Evolutionary conservation across 2,888 invertebrate genomes (phyloP).

Genomic region (Drosophila ustulata): DNA sequence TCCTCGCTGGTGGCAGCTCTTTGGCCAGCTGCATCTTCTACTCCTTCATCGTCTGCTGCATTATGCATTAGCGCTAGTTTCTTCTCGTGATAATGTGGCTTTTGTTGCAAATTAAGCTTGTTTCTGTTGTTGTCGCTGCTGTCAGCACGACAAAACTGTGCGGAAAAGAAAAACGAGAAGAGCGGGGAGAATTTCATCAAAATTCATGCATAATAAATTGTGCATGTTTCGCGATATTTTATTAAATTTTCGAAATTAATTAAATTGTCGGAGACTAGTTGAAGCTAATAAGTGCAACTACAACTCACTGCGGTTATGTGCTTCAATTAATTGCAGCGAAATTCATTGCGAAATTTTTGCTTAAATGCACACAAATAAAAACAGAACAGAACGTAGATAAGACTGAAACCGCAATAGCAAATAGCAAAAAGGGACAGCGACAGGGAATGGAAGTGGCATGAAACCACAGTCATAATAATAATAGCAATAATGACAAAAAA

Average conservation of each 20-base stretch:
- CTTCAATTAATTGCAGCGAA: slow-evolving; percentile 13
- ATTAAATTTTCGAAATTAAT: slow-evolving; percentile 40
- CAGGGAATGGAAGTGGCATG: not conserved
- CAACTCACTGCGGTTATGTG: slow-evolving; percentile 28
- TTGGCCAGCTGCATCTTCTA: not conserved
- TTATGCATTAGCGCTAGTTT: slow-evolving; percentile 41
- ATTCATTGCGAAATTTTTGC: slow-evolving; percentile 34
- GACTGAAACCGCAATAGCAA: slow-evolving; percentile 37
- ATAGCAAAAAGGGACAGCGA: not conserved
- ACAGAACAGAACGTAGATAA: slow-evolving; percentile 20
- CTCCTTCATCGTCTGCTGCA: slow-evolving; percentile 5
- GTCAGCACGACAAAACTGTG: slow-evolving; percentile 56
- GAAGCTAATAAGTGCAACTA: not conserved
- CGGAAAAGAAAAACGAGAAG: not conserved
- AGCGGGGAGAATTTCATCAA: slow-evolving; percentile 31
- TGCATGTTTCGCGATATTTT: slow-evolving; percentile 27
- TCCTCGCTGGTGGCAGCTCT: not conserved
- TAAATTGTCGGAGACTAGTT: slow-evolving; percentile 11
- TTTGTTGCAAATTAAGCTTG: slow-evolving; percentile 27
- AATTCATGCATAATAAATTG: slow-evolving; percentile 33
- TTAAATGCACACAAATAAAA: slow-evolving; percentile 29
- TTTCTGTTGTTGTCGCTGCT: slow-evolving; percentile 37
- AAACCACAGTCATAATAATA: slow-evolving; percentile 20
- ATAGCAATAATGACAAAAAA: not conserved
- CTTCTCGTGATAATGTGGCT: slow-evolving; percentile 44